Evolutionary conservation across 1,140 invertebrate species (phyloP).

Genomic region (Tribolium castaneum): DNA sequence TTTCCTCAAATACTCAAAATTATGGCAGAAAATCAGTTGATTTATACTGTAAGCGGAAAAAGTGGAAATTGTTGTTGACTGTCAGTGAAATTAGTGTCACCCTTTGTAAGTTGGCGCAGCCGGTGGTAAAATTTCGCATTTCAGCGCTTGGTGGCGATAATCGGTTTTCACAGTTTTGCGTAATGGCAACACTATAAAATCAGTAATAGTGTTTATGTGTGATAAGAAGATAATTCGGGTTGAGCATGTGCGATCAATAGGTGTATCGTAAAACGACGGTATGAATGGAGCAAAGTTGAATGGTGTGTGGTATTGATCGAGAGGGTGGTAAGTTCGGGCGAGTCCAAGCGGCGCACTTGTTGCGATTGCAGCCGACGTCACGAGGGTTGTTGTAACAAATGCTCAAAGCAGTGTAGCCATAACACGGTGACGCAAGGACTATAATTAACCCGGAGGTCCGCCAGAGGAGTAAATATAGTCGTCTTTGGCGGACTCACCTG

Average conservation of each 20-base stretch:
- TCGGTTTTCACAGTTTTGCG: neutral
- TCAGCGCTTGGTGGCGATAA: too few relatives aligned
- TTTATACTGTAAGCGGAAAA: too few relatives aligned
- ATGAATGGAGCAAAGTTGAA: slow-evolving; percentile 38
- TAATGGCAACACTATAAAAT: slow-evolving; percentile 2
- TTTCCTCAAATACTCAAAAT: too few relatives aligned
- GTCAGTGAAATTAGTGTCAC: too few relatives aligned
- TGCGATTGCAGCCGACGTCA: neutral
- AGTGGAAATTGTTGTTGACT: too few relatives aligned
- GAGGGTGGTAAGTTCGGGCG: slow-evolving; percentile 34
- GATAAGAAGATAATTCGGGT: slow-evolving; percentile 2
- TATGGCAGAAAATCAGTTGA: too few relatives aligned
- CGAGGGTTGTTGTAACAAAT: too few relatives aligned
- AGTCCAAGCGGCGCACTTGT: slow-evolving; percentile 41
- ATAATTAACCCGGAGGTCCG: slow-evolving; percentile 50
- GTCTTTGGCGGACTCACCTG: slow-evolving; percentile 72
- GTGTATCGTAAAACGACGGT: slow-evolving; percentile 27
- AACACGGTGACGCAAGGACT: slow-evolving; percentile 55
- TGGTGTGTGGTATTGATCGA: slow-evolving; percentile 47
- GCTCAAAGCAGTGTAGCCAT: slow-evolving; percentile 44
- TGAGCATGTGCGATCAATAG: slow-evolving; percentile 3
- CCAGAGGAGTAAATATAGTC: slow-evolving; percentile 38
- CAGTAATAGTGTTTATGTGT: neutral
- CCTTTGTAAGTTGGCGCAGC: too few relatives aligned
- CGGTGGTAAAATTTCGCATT: too few relatives aligned